Base-by-base conservation (phyloP, 2,888 invertebrate species). In the Andrena camellia region DNA sequence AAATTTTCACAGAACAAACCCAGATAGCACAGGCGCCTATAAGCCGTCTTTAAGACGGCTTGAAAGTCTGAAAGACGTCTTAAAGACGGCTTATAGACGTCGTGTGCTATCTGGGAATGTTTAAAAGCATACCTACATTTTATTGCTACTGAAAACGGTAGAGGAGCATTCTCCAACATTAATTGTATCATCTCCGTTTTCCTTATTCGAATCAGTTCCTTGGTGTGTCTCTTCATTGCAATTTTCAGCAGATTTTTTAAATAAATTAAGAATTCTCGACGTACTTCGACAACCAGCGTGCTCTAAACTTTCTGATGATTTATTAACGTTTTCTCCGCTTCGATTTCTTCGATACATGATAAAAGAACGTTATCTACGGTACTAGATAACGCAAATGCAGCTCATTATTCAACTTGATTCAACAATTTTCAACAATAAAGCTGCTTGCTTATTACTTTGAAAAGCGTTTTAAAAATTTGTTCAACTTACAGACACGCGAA, bases 261-360 rank as follows among this genome's bases (percentile, higher is more conserved):
- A 75, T 59, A 87, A 78, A n/a, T 69, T 78, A 20, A 87, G 71
- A 60, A 87, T 75, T 13, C 78, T 72, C 7, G 35, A 23, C 2
- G 83, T 87, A 69, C 66, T 86, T 26, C 87, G 80, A 26, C 69
- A 4, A 48, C 50, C 17, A 67, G 0, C 33, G 42, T 54, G 26
- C 2, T 60, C 31, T 8, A 50, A 26, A 42, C 48, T 72, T 50
- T 60, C 29, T 2, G n/a, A 0, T 8, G 48, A 33, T 50, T 64
- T 13, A 17, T 26, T n/a, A 48, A 17, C 10, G 33, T 54, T 60
- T 67, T 68, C 63, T 26, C 31, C 67, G 0, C 26, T 69, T 52
- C 26, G n/a, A 10, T 60, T 68, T n/a, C 63, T 75, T 17, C 83
- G 62, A 73, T 79, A 79, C 83, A 84, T 82, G 7, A 66, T 72